A percentile compares a stretch with the other conserved stretches of the same genome.
These are phyloP conservation scores for Apis florea DNA, from an alignment of 1,140 invertebrate species.

Conservation along the genomic window DNA sequence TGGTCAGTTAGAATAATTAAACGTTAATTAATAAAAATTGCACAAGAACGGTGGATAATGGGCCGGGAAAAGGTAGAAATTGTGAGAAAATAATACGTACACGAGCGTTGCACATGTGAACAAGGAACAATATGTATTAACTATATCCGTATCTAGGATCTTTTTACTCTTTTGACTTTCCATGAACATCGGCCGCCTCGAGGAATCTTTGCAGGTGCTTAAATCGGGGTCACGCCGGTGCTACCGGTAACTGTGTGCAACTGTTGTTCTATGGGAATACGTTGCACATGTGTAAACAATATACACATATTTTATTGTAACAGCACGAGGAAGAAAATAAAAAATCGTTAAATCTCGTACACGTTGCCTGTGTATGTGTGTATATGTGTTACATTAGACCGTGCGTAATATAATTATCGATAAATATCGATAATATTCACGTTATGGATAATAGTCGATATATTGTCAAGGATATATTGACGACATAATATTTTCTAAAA, in stretches of 20 bases:
- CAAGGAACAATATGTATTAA: conserved; percentile 50
- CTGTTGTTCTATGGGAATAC: conserved; percentile 42
- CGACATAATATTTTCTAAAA: no score
- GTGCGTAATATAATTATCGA: no score
- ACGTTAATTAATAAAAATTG: conserved; percentile 53
- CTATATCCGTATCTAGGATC: conserved; percentile 53
- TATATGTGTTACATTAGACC: no score
- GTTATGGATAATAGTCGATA: no score
- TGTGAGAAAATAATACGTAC: conserved; percentile 56
- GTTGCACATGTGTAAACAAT: conserved; percentile 33
- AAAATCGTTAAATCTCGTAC: neutral
- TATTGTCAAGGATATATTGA: no score
- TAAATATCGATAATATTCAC: no score
- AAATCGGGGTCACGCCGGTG: conserved; percentile 55
- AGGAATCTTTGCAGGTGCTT: conserved; percentile 51
- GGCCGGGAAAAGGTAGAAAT: conserved; percentile 23
- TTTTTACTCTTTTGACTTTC: conserved; percentile 56
- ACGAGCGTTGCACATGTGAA: conserved; percentile 39
- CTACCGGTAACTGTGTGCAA: conserved; percentile 24
- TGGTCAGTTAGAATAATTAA: conserved; percentile 21
- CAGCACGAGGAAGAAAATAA: neutral
- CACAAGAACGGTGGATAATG: conserved; percentile 51
- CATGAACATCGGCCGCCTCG: conserved; percentile 47
- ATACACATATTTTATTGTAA: neutral
- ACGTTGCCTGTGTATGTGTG: no score